Base-by-base conservation (phyloP, 2,113 vertebrate genomes). In the Chelonoidis abingdonii region DNA sequence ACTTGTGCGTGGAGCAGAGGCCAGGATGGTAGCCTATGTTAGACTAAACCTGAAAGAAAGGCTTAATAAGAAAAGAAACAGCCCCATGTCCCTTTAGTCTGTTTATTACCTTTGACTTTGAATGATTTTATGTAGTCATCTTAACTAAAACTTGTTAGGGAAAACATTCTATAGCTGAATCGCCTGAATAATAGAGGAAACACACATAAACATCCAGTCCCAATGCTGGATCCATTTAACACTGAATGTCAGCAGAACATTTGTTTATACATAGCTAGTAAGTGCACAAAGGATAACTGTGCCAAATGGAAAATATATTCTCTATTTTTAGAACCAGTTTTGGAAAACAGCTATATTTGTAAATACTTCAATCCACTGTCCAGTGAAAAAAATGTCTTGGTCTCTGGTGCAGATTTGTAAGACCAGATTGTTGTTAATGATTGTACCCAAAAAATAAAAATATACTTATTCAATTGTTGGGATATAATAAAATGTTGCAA, bases 361-460 rank as follows among this genome's bases (percentile, higher is more conserved):
- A 65, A 78, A 86, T 84, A 92, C 56, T 91, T 93, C 93, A 94
- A 53, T 97, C 88, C 92, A 90, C 80, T 91, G 83, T n/a, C 84
- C 91, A 59, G 76, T 80, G 81, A 31, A 62, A 93, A 96, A 93
- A 72, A 54, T 91, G 56, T 96, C 89, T 78, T 56, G 52, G 44
- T 50, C 83, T 54, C 69, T 95, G 56, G 16, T 95, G 84, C 69
- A 92, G 76, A 79, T 44, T 93, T 94, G 56, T 81, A 94, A 93
- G 47, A 72, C 10, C 83, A 82, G 91, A 85, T 62, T 94, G 89
- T 49, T 85, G 90, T 56, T 82, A 88, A 87, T 80, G 27, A 89
- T 93, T 89, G 72, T 83, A 96, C 85, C 92, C 95, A 95, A 98
- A 97, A 98, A 96, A 93, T 88, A 54, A 96, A 94, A 96, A 89